Evolutionary conservation across 2,113 vertebrate genomes (phyloP), one percentile per base, ranked within the genome.

Genomic region (Dissostichus mawsoni): DNA sequence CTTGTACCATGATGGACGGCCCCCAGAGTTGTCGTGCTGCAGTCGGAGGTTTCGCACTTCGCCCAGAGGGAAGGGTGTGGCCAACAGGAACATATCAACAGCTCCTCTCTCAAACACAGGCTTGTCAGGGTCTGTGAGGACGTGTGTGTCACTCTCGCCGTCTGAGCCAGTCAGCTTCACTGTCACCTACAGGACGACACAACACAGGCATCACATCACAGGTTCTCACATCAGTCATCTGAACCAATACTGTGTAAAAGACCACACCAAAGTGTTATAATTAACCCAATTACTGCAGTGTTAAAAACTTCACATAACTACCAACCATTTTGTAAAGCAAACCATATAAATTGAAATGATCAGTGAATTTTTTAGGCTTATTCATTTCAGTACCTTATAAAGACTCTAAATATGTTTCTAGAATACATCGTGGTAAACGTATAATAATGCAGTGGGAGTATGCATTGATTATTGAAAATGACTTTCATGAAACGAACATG

Each of bases 1-100:
- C 2, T 36, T 12, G 36, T 83, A 97, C 96, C 97, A 97, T 53
- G 95, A 93, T 62, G 96, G 96, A 23, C 78, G 89, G 23, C 84
- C 50, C 0, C 96, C 96, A 0, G 94, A 91, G 82, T 96, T 95
- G 87, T 97, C 93, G 2, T 97, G 96, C 92, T 94, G 96, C 68
- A 98, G 90, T 4, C 90, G 82, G 18, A 97, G 72, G 85, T 89
- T 92, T 47, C 89, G 92, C 18, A 96, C 78, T 5, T 96, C 92
- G 2, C 96, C 96, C 7, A 97, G 90, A 9, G 93, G 88, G 84
- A 91, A 94, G 8, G 83, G 85, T 0, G 95, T 92, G 76, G 93
- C 83, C 52, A 97, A 50, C 4, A 98, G 87, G 62, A 97, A 98
- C 76, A 96, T 88, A 41, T 97, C 96, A 0, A 95, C 90, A 0